These are phyloP conservation scores for Hirundo rustica DNA, from an alignment of 2,797 vertebrate genomes.

Conservation along the genomic window DNA sequence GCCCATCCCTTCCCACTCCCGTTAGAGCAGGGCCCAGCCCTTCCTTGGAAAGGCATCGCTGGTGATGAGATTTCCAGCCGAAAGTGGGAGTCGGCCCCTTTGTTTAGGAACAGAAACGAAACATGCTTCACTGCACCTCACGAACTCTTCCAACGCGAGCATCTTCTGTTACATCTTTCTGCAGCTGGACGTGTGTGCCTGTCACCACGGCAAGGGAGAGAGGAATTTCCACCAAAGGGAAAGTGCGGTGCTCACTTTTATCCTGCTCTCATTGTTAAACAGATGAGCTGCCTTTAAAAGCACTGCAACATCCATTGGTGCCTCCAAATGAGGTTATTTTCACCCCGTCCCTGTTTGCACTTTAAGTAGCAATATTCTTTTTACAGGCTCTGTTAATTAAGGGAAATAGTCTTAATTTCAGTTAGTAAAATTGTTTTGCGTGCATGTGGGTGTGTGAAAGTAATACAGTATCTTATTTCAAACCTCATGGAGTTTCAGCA, in stretches of 20 bases:
- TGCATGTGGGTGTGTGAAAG: slow-evolving; percentile 51
- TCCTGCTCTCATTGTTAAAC: neutral
- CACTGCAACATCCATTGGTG: neutral
- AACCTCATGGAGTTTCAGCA: slow-evolving; percentile 34
- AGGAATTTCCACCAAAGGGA: neutral
- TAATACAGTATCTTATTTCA: slow-evolving; percentile 43
- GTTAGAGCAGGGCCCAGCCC: fast-evolving
- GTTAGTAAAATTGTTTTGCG: slow-evolving; percentile 18
- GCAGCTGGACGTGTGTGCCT: neutral
- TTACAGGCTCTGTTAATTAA: neutral
- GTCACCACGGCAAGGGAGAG: neutral
- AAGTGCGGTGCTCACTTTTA: neutral
- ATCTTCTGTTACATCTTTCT: neutral
- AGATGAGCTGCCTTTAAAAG: neutral
- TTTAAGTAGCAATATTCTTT: neutral
- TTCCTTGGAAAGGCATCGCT: neutral
- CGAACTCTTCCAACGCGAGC: neutral
- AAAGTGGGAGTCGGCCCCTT: neutral
- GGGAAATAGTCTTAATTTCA: slow-evolving; percentile 6
- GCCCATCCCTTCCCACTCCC: neutral
- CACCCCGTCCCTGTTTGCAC: neutral
- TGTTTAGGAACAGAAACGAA: neutral
- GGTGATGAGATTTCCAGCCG: neutral
- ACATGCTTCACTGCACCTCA: neutral
- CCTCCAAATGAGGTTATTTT: neutral